Evolutionary conservation across 2,797 vertebrate species (phyloP), one percentile per base, ranked within the genome.

Genomic region (Clarias laeviceps): DNA sequence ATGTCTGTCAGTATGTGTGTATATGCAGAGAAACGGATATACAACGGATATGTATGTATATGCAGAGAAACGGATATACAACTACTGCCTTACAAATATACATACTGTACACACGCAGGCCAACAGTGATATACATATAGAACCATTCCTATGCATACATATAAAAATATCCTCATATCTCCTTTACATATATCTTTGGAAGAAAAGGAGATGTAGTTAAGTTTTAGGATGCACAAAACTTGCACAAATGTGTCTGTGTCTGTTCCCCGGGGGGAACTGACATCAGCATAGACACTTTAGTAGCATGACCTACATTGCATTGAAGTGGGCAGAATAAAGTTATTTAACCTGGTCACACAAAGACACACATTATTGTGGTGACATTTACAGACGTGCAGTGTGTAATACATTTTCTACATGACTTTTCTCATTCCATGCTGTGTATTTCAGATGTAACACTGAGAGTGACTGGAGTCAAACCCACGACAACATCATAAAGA

Each of bases 381-480:
- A 57, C 83, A 22, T 62, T 68, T 85, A 66, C 65, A 45, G 37
- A 56, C 50, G 20, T 82, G 82, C 24, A 65, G 32, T 82, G 61
- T 50, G 22, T 82, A 40, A 50, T 15, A 12, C 4, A 64, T 4
- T 87, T 50, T 12, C 45, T 50, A 50, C 68, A 4, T 37, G 29
- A 68, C 69, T 78, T 68, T 70, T 66, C 9, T 57, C 57, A 5
- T 17, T 0, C 3, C 59, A 8, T 12, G 54, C 7, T 79, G 24
- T 83, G 40, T 50, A 72, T 80, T 78, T 4, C 85, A 99, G 98
- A 93, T 99, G 98, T 90, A 99, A 98, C 94, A 98, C 98, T 2
- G 98, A 99, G 91, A 99, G 95, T 17, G 98, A 99, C 84, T 99
- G 98, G 97, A 94, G 96, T 93, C 98, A 99, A 91, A 99, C 98